Base-by-base conservation (phyloP, 35 echinoderm and acorn worm genomes). In the Diadema setosum region DNA sequence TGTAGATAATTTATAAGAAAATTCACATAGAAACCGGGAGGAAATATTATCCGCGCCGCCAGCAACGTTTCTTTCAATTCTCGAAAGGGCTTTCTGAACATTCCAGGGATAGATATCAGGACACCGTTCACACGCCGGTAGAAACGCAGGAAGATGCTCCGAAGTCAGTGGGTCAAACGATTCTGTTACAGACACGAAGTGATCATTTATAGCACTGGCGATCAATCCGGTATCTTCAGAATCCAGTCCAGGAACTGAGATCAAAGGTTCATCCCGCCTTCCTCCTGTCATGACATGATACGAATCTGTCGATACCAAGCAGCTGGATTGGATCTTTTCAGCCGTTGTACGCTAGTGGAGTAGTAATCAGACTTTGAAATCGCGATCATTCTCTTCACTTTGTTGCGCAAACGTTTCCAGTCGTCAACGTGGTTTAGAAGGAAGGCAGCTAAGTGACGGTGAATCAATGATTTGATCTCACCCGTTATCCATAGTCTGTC, bases 401-500 rank as follows among this genome's bases (percentile, higher is more conserved):
- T 2, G 26, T 60, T 60, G 16, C 33, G 49, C 24, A 89, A 35
- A 63, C 44, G 3, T 39, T 65, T 76, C 86, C 65, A 80, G 0
- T 27, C 45, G 11, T 16, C 29, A 2, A 52, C 39, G 69, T 88
- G 37, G 2, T 76, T 76, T 11, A 23, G 65, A 32, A 40, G 45
- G 12, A 88, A 88, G 8, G 86, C 87, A 63, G 6, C 64, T 82
- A 81, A 76, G 43, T 76, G 46, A 14, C 29, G 4, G 42, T 76
- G 21, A 34, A 76, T 76, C 18, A 76, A 34, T 1, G 26, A 8
- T 23, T 90, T 90, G 29, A 90, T 82, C 0, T 58, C 39, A 3
- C 25, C n/a, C 2, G 65, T 90, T 63, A 90, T 90, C 76, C 87
- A 90, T 1, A 59, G 87, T 83, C 83, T 90, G 45, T 90, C 87